Base-by-base conservation (phyloP, 2,797 vertebrate genomes). In the Premnoplex brunnescens region DNA sequence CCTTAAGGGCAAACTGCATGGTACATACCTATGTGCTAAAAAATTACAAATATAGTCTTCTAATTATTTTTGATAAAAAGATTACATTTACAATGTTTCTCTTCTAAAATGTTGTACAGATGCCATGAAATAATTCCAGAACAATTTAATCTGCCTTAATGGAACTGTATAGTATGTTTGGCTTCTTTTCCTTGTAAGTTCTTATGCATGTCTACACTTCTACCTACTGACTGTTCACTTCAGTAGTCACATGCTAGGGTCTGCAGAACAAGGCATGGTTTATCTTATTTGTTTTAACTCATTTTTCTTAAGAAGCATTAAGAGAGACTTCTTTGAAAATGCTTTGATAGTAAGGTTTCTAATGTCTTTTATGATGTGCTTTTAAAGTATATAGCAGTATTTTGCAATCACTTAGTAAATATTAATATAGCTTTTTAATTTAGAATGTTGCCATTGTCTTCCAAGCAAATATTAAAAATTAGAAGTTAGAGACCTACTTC, bases 341-440 rank as follows among this genome's bases (percentile, higher is more conserved):
- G 17, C 39, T 86, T 93, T 91, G 10, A 68, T 78, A 81, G 14
- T 67, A 36, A 26, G 76, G 56, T 95, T 86, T 68, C 73, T 75
- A 78, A 76, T 51, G 28, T 83, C 5, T 82, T 74, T 94, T 95
- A 88, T 71, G 46, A 91, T 80, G 41, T 64, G 32, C 64, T 94
- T 74, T 88, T 73, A 94, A 91, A 92, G 37, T 44, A 64, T 30
- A 26, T 36, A 72, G 30, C 8, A 49, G 51, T 7, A 69, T 83
- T 75, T 96, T 93, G 19, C 54, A 93, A 91, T 77, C n/a, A 39
- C 82, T 89, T 64, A 89, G 51, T 79, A 96, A 92, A 88, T 84
- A 92, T 84, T 96, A 87, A 94, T 88, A 88, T 74, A 93, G 22
- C 10, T 78, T 85, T 92, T 89, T 78, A 59, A n/a, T 91, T 96